Conservation (phyloP, 2,888 invertebrate genomes). For the Adelphocoris suturalis region DNA sequence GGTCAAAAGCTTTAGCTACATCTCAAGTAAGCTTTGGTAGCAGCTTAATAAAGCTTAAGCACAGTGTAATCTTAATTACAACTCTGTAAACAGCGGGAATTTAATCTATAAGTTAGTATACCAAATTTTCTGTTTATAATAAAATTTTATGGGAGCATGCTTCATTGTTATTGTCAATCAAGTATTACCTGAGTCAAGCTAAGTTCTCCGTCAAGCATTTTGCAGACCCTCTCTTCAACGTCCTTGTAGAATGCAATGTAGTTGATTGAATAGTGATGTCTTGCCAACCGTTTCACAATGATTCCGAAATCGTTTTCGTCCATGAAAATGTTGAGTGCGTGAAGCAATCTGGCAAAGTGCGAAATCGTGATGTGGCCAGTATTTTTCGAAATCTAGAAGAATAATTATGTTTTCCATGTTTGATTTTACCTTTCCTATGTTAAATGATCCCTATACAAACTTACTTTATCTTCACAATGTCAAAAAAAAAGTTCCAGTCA, state of each 20-base stretch:
- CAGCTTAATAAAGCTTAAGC: too few species aligned
- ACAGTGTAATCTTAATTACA: too few species aligned
- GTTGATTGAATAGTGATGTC: slow-evolving; percentile 62
- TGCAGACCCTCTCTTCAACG: slow-evolving; percentile 49
- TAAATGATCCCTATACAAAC: too few species aligned
- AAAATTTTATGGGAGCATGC: too few species aligned
- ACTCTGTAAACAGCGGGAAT: too few species aligned
- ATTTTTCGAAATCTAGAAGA: slow-evolving; percentile 57
- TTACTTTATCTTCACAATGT: too few species aligned
- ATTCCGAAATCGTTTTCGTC: slow-evolving; percentile 60
- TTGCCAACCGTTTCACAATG: slow-evolving; percentile 54
- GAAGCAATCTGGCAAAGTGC: slow-evolving; percentile 58
- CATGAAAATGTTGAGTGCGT: slow-evolving; percentile 61
- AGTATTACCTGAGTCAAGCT: slow-evolving; percentile 33
- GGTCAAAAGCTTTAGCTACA: too few species aligned
- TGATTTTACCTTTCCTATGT: too few species aligned
- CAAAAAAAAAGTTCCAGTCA: too few species aligned
- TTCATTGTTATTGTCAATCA: background rate
- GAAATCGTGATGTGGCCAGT: slow-evolving; percentile 64
- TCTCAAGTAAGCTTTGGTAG: too few species aligned
- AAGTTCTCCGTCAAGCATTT: slow-evolving; percentile 41
- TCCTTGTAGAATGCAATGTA: slow-evolving; percentile 55
- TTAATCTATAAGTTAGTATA: too few species aligned
- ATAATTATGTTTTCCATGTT: background rate
- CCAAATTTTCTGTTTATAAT: too few species aligned